Percentiles rank a stretch among this genome's conserved stretches.
phyloP scores from a whole-genome alignment of 2,888 invertebrate genomes.

The Ophioninae sp. region DNA sequence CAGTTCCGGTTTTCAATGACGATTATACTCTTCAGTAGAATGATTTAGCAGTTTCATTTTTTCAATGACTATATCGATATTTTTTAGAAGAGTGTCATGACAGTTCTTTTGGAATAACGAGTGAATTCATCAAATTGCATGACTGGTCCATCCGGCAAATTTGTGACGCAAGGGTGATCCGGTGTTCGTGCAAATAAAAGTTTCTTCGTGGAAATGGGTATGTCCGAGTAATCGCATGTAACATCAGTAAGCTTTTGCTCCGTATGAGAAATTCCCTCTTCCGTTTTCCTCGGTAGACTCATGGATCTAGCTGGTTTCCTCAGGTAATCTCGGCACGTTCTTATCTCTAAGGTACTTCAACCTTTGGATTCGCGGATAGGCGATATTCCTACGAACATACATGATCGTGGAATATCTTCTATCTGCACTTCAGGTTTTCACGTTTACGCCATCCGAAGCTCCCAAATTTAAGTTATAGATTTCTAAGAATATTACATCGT shows the following conservation, averaged over 20 bases:
- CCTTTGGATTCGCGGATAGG: neutral
- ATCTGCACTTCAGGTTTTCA: neutral
- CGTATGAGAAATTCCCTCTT: neutral
- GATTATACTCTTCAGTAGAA: no score
- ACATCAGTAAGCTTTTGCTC: slow-evolving; percentile 31
- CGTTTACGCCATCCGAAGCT: no score
- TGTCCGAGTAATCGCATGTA: slow-evolving; percentile 16
- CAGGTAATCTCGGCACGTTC: slow-evolving; percentile 54
- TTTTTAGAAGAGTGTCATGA: no score
- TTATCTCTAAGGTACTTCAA: slow-evolving; percentile 25
- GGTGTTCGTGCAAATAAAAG: slow-evolving; percentile 33
- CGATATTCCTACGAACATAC: neutral
- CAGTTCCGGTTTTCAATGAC: no score
- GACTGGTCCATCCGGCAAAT: slow-evolving; percentile 21
- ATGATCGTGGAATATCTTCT: slow-evolving; percentile 8
- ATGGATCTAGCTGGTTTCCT: slow-evolving; percentile 33
- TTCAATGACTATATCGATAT: no score
- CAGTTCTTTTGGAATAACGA: no score
- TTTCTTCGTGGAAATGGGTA: slow-evolving; percentile 33
- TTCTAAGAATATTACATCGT: neutral
- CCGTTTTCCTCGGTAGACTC: neutral
- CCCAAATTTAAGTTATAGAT: neutral
- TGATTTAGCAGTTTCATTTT: no score
- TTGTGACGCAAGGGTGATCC: slow-evolving; percentile 9
- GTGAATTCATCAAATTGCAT: neutral